Conservation (phyloP, 2,113 vertebrate species). For the Channa maculata region DNA sequence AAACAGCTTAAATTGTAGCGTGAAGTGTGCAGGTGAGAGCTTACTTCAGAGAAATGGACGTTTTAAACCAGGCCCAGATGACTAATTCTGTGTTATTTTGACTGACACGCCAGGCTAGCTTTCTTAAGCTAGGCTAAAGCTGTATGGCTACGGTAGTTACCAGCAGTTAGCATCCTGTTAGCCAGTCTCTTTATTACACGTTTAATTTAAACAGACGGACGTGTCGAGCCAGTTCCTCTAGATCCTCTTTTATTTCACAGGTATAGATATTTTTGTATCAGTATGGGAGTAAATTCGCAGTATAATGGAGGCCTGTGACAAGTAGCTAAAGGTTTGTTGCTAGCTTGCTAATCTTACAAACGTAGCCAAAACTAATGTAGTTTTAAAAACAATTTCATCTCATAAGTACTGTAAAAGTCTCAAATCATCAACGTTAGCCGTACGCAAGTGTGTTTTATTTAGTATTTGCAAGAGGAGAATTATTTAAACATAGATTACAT, state of each 20-base stretch:
- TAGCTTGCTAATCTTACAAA: slow-evolving; percentile 54
- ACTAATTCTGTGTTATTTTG: slow-evolving; percentile 24
- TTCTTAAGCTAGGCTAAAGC: slow-evolving; percentile 32
- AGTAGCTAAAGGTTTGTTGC: slow-evolving; percentile 14
- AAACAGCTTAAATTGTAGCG: slow-evolving; percentile 4
- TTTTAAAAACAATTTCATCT: background rate
- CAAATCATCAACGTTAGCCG: background rate
- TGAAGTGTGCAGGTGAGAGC: slow-evolving; percentile 62
- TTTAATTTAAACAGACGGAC: background rate
- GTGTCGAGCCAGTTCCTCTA: accelerated
- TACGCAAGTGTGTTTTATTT: background rate
- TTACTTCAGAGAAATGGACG: accelerated
- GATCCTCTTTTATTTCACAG: background rate
- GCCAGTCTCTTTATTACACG: background rate
- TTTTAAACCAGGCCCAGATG: background rate
- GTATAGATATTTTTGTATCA: background rate
- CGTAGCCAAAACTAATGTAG: background rate
- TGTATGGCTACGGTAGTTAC: background rate
- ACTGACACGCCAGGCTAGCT: slow-evolving; percentile 48
- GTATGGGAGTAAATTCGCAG: background rate
- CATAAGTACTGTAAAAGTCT: background rate
- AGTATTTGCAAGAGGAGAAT: background rate
- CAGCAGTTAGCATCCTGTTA: slow-evolving; percentile 1
- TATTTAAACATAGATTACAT: slow-evolving; percentile 5
- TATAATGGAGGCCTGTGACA: slow-evolving; percentile 18